Evolutionary conservation across 2,797 vertebrate species (phyloP), one percentile per base, ranked within the genome.

Genomic region (Trichosurus vulpecula): DNA sequence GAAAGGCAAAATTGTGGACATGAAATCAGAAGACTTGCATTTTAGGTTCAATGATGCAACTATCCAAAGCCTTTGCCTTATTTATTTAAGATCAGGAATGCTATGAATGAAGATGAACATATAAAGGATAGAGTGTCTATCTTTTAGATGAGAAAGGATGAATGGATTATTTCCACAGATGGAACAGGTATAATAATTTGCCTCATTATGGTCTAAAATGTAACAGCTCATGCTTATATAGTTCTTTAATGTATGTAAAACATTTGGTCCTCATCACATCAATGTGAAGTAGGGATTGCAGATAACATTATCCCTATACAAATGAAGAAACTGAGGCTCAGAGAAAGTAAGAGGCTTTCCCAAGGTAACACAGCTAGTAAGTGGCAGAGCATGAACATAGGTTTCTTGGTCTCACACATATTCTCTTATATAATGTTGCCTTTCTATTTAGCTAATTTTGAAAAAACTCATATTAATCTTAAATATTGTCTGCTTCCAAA

Each of bases 191-290:
- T 81, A 41, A 81, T 25, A 27, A 47, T 81, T 41, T 74, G 66
- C 66, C 22, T 41, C 19, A 47, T 81, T 41, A 81, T 81, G 19
- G 22, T 47, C 74, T 81, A 74, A 27, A 81, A 41, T 74, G 66
- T 47, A 41, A 41, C n/a, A 81, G 52, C 29, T 31, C 8, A 14
- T 54, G 90, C 96, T 13, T 12, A 41, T 11, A 90, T 89, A 66
- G 27, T 57, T n/a, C 94, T 90, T 52, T 16, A 1, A 31, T 25
- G 56, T 30, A 4, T 4, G 92, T 8, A 66, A 51, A 92, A 9
- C 54, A 74, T 61, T 52, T 96, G 29, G 58, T 93, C 47, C 91
- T 30, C 55, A 92, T 61, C n/a, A 41, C 66, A 74, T 74, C 16
- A 41, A 22, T 22, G n/a, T 41, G 66, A 74, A 74, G 19, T 81